These are phyloP conservation scores for Tryphoninae sp. DNA, from an alignment of 2,888 invertebrate genomes.

Conservation along the genomic window DNA sequence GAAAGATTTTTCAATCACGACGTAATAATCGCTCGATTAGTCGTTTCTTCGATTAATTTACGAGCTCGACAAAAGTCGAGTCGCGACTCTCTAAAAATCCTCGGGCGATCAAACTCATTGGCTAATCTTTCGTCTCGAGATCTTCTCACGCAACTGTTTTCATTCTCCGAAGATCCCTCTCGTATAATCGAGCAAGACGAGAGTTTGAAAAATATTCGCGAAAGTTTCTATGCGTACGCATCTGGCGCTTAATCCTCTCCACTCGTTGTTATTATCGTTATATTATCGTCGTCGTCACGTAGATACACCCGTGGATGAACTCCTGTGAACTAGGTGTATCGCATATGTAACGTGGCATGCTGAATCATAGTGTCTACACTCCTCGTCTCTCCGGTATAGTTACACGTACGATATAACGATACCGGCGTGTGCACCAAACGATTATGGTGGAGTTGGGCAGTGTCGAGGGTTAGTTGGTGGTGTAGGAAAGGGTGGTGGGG, in stretches of 20 bases:
- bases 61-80: no score
- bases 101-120: no score
- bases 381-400: conserved; percentile 23
- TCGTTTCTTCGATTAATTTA: not conserved
- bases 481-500: not conserved
- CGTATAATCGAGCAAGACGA: no score
- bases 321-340: not conserved
- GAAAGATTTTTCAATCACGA: conserved; percentile 28
- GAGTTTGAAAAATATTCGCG: no score
- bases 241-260: not conserved
- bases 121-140: no score
- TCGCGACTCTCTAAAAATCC: no score
- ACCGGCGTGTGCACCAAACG: conserved; percentile 20
- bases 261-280: not conserved
- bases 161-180: no score
- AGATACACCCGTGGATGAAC: conserved; percentile 1
- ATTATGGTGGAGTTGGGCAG: conserved; percentile 33
- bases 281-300: not conserved
- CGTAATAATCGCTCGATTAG: conserved; percentile 8
- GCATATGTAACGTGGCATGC: conserved; percentile 12
- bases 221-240: no score
- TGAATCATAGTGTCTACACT: conserved; percentile 23
- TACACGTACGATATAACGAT: conserved; percentile 20
- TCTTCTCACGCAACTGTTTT: no score
- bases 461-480: no score